These are phyloP conservation scores for Lycophotia porphyrea DNA, from an alignment of 2,888 invertebrate species.

Conservation along the genomic window DNA sequence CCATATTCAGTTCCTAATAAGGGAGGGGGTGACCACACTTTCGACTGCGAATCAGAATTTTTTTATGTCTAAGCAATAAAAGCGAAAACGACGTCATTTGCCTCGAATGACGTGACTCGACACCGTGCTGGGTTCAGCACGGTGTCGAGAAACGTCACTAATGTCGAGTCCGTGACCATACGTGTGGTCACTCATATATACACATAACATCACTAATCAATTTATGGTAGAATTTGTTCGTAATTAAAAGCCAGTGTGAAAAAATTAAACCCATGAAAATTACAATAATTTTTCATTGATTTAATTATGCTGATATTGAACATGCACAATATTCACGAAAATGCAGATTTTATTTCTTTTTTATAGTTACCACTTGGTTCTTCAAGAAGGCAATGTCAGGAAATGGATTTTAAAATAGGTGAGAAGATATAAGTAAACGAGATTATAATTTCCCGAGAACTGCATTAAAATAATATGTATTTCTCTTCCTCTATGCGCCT, in stretches of 20 bases:
- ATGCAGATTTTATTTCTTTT: neutral
- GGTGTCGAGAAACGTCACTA: too few relatives aligned
- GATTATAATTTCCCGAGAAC: neutral
- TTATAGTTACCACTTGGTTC: neutral
- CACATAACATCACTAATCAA: conserved; percentile 13
- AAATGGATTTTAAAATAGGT: neutral
- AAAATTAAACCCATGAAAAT: conserved; percentile 33
- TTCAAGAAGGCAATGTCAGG: neutral
- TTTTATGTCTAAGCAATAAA: neutral
- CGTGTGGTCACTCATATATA: neutral
- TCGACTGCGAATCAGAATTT: neutral
- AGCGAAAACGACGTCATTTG: neutral
- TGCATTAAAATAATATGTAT: too few relatives aligned
- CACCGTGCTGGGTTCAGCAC: too few relatives aligned
- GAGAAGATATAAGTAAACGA: neutral
- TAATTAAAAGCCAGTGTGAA: conserved; percentile 12
- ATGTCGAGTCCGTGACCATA: neutral
- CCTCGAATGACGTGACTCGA: neutral
- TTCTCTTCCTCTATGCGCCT: too few relatives aligned
- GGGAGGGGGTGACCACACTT: neutral
- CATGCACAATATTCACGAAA: neutral
- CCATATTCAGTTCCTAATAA: neutral
- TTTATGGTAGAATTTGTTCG: neutral
- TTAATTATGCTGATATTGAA: neutral
- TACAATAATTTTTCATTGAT: neutral